Evolutionary conservation across 2,888 invertebrate genomes (phyloP).

Genomic region (Polydrusus pterygomalis): DNA sequence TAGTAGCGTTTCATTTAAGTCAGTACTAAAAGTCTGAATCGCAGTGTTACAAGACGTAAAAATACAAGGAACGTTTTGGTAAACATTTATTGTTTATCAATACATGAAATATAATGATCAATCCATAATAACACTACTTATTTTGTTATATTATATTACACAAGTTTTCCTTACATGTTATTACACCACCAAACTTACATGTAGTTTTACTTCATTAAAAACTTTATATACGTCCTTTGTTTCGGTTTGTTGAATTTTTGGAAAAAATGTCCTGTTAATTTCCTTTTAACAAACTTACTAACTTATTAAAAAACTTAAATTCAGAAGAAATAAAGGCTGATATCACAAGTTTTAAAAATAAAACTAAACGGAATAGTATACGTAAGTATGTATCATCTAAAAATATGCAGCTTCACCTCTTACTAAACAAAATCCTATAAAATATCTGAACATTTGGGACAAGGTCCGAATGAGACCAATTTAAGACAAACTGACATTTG

Average conservation of each 20-base stretch:
- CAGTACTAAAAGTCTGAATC: neutral
- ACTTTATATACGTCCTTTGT: neutral
- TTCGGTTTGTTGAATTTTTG: constrained; percentile 1
- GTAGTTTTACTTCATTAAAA: constrained; percentile 10
- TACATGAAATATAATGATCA: neutral
- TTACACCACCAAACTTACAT: constrained; percentile 30
- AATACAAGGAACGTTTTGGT: neutral
- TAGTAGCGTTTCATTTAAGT: neutral
- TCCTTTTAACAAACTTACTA: no score
- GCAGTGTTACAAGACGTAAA: neutral
- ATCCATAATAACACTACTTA: constrained; percentile 4
- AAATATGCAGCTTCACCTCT: no score
- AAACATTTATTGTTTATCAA: constrained; percentile 7
- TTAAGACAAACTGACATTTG: neutral
- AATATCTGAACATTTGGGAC: no score
- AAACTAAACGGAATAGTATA: no score
- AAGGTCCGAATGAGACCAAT: no score
- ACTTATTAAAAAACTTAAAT: no score
- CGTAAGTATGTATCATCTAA: no score
- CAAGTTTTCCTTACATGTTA: constrained; percentile 14
- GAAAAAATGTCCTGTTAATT: neutral
- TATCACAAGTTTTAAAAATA: no score
- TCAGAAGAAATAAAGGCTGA: no score
- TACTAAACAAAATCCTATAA: no score
- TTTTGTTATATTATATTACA: constrained; percentile 12